Evolutionary conservation across 1,140 invertebrate species (phyloP).

Genomic region (Tachypleus tridentatus): DNA sequence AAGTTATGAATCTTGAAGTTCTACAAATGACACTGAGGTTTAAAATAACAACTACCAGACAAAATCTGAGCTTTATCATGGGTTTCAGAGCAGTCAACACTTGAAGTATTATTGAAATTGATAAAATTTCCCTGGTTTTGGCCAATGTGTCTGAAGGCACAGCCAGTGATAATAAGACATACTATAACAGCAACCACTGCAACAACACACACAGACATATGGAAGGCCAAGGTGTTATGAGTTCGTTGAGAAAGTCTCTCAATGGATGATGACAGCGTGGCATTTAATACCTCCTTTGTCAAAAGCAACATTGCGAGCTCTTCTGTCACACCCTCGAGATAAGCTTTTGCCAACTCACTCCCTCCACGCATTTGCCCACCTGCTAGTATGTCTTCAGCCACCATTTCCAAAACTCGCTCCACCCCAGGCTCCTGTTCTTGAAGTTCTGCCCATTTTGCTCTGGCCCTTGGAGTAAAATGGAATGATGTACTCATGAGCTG

Average conservation of each 20-base stretch:
- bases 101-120: conserved; percentile 10
- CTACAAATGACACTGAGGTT: conserved; percentile 21
- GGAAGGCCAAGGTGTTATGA: conserved; percentile 20
- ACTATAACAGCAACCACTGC: conserved; percentile 18
- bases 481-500: conserved; percentile 18
- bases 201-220: conserved; percentile 19
- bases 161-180: conserved; percentile 19
- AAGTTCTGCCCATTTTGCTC: conserved; percentile 17
- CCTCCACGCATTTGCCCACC: conserved; percentile 12
- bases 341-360: conserved; percentile 13
- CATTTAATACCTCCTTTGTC: conserved; percentile 19
- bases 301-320: conserved; percentile 17
- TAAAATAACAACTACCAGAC: conserved; percentile 14
- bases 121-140: conserved; percentile 12
- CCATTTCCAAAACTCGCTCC: conserved; percentile 9
- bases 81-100: background rate
- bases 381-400: conserved; percentile 15
- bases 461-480: conserved; percentile 15
- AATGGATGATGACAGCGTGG: conserved; percentile 15
- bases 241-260: conserved; percentile 14
- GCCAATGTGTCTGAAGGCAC: conserved; percentile 15
- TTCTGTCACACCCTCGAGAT: conserved; percentile 19
- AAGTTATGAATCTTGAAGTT: background rate
- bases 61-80: conserved; percentile 1
- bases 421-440: conserved; percentile 19